Conservation (phyloP, 1,140 invertebrate genomes). For the Theocolax elegans region DNA sequence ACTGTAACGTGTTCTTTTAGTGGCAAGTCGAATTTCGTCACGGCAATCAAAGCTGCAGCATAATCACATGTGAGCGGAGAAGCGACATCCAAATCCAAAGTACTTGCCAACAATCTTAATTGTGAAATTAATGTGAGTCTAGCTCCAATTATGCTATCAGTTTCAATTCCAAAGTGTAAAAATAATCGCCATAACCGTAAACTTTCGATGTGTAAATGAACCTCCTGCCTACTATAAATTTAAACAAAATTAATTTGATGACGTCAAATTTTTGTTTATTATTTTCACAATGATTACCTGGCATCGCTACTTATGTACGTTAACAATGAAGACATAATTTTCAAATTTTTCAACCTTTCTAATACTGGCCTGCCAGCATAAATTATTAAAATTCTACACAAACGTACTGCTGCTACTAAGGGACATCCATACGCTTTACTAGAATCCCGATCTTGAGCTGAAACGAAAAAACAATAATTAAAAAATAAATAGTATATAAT, state of each 20-base stretch:
- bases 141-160: conserved; percentile 53
- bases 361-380: conserved; percentile 57
- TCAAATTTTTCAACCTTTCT: conserved; percentile 51
- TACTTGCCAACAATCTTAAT: conserved; percentile 53
- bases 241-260: background rate
- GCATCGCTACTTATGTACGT: conserved; percentile 55
- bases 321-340: conserved; percentile 55
- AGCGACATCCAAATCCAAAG: conserved; percentile 53
- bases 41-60: conserved; percentile 54
- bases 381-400: conserved; percentile 57
- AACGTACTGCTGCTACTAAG: conserved; percentile 52
- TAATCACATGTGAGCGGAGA: conserved; percentile 59
- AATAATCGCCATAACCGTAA: conserved; percentile 59
- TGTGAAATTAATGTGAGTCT: conserved; percentile 53
- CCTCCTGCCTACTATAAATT: conserved; percentile 12
- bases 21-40: conserved; percentile 46
- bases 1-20: conserved; percentile 49
- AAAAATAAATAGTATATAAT: conserved; percentile 26
- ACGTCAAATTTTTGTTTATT: conserved; percentile 1
- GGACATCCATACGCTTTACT: conserved; percentile 56
- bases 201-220: conserved; percentile 57
- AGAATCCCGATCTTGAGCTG: conserved; percentile 42
- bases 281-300: conserved; percentile 49
- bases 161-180: conserved; percentile 49
- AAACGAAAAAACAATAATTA: conserved; percentile 24